These are phyloP conservation scores for Mormyrus iriodes DNA, from an alignment of 2,113 vertebrate genomes.

Conservation along the genomic window DNA sequence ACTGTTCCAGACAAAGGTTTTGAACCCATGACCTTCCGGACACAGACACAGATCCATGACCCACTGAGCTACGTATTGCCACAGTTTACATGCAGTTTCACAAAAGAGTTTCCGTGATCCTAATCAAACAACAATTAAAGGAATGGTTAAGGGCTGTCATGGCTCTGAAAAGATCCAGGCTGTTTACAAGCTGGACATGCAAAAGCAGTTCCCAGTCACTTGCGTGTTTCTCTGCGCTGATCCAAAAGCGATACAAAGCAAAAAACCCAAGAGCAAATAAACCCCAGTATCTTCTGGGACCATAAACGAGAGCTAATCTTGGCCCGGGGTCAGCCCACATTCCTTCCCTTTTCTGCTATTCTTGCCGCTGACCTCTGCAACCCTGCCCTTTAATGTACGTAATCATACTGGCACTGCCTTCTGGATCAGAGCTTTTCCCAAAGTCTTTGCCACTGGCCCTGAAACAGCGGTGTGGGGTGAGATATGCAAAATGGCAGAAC, in stretches of 20 bases:
- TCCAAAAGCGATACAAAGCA: not conserved
- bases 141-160: not conserved
- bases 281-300: not conserved
- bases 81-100: not conserved
- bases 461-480: slow-evolving; percentile 1
- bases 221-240: not conserved
- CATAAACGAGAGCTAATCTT: not conserved
- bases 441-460: slow-evolving; percentile 3
- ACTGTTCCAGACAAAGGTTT: not conserved
- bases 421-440: slow-evolving; percentile 13
- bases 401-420: slow-evolving; percentile 2
- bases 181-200: not conserved
- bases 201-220: not conserved
- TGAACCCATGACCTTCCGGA: not conserved
- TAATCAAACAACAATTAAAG: not conserved
- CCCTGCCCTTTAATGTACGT: not conserved
- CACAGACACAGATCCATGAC: not conserved
- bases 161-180: not conserved
- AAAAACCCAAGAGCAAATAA: not conserved
- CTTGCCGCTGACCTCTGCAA: not conserved
- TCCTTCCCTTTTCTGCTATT: slow-evolving; percentile 2
- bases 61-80: not conserved
- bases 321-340: not conserved
- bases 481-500: not conserved
- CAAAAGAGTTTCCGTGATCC: not conserved